Evolutionary conservation across 2,113 vertebrate genomes (phyloP).

Genomic region (Microcebus murinus): DNA sequence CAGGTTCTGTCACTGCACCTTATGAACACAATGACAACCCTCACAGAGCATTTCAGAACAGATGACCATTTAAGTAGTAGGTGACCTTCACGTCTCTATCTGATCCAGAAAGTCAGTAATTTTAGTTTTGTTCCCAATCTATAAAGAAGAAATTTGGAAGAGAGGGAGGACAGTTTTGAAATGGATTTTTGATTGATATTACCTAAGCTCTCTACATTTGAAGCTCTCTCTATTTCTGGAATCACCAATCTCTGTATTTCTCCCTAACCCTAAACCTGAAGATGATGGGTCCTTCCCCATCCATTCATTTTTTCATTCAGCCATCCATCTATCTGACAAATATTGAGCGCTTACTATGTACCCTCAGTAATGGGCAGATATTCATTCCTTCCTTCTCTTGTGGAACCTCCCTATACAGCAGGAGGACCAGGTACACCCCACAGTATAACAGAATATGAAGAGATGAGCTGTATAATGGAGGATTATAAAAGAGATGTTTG

Average conservation of each 20-base stretch:
- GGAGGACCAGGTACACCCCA: fast-evolving
- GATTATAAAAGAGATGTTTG: neutral
- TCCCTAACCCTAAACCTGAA: neutral
- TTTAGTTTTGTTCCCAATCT: neutral
- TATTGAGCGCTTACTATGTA: neutral
- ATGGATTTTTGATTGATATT: neutral
- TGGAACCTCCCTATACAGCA: neutral
- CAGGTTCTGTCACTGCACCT: neutral
- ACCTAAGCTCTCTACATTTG: neutral
- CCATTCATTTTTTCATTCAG: neutral
- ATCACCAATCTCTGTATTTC: neutral
- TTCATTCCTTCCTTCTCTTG: neutral
- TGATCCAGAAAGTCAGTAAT: neutral
- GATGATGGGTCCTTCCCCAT: neutral
- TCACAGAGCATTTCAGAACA: neutral
- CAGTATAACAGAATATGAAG: neutral
- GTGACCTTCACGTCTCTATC: neutral
- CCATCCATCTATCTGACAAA: neutral
- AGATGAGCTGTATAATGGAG: neutral
- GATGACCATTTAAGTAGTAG: neutral
- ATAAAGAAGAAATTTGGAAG: neutral
- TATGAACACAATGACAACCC: no score
- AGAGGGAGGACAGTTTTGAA: neutral
- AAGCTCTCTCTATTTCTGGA: neutral
- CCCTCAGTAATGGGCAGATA: neutral